Evolutionary conservation across 2,888 invertebrate genomes (phyloP), one percentile per base, ranked within the genome.

Genomic region (Conops quadrifasciatus): DNA sequence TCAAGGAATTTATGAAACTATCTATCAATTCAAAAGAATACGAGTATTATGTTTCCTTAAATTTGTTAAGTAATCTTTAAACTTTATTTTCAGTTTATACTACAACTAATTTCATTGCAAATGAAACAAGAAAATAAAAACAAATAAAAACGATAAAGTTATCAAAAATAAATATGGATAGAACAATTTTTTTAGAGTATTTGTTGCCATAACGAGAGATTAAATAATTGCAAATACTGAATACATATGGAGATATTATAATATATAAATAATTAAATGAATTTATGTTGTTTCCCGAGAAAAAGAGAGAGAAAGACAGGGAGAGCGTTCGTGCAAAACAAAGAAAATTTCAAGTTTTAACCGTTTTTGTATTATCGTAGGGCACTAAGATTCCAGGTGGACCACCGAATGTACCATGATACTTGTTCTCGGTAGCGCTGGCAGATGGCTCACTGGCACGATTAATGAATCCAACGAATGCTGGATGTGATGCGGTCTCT

Each of bases 371-470:
- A 75, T 83, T 84, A 74, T 85, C 85, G 72, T 80, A 86, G 47
- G 85, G 86, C 21, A 76, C 76, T 16, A 86, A 78, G 49, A 86
- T 72, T 16, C 86, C 86, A 7, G 86, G 85, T 11, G 86, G 85
- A 13, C 85, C 86, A 3, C 86, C 86, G 65, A 86, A 86, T 45
- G 82, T 80, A 2, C 78, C 83, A 0, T 76, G 79, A 69, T 80
- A 82, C 64, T 78, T 79, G 16, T 74, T 60, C 2, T 71, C 64
- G 56, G 24, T 72, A 21, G 69, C 63, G 24, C 43, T 62, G 28
- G 71, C 45, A 45, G 73, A 73, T 19, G 71, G 2, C 36, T 36
- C 24, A 13, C 71, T 68, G n/a, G 73, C 77, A 7, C 30, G 72
- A 65, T 66, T 71, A 62, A 43, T 66, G 63, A 71, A 70, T 26